Conservation (phyloP, 2,113 vertebrate species). For the Anoplopoma fimbria region DNA sequence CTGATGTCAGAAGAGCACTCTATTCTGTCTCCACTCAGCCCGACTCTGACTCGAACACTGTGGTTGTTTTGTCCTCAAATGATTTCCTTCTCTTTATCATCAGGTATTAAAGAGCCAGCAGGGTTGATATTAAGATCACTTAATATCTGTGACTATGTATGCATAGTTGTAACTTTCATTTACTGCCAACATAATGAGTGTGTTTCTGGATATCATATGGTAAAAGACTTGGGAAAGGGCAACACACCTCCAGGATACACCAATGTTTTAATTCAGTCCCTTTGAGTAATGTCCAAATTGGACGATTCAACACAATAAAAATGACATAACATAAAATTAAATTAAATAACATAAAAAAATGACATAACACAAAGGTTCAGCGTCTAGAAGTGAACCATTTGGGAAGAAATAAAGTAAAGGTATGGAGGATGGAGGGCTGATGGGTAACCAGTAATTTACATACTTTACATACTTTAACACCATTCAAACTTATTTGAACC, state of each 20-base stretch:
- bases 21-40: conserved; percentile 38
- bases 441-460: no score
- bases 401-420: no score
- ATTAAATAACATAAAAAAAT: no score
- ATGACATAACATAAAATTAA: no score
- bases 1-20: conserved; percentile 61
- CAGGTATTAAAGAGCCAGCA: neutral
- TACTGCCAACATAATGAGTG: neutral
- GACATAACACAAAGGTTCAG: neutral
- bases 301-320: neutral
- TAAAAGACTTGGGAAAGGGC: neutral
- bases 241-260: no score
- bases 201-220: neutral
- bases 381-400: no score
- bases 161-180: neutral
- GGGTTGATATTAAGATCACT: neutral
- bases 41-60: conserved; percentile 33
- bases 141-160: neutral
- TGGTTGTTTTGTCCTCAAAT: conserved; percentile 37
- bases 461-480: no score
- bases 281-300: neutral
- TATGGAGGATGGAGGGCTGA: no score
- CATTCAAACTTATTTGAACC: no score
- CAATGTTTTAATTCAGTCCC: neutral
- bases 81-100: conserved; percentile 9